These are phyloP conservation scores for Xanthia togata DNA, from an alignment of 2,888 invertebrate genomes.

Conservation along the genomic window DNA sequence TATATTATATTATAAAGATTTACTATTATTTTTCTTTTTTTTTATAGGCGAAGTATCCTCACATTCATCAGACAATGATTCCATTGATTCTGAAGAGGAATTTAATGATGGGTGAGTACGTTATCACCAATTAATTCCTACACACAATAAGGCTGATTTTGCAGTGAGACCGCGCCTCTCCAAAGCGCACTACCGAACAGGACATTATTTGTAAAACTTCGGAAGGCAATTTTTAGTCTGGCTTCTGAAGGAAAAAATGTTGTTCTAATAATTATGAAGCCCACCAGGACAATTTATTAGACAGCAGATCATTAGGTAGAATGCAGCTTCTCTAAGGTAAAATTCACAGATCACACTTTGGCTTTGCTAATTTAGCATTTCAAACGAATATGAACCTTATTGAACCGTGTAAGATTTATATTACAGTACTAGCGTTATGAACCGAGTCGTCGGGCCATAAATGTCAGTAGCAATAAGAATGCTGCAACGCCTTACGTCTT, in stretches of 20 bases:
- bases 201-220: not conserved
- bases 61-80: slow-evolving; percentile 91
- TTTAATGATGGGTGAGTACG: slow-evolving; percentile 95
- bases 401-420: not conserved
- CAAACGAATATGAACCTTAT: not conserved
- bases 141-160: not conserved
- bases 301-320: not conserved
- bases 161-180: not conserved
- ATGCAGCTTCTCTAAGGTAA: not conserved
- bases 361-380: not conserved
- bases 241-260: not conserved
- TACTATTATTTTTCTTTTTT: not conserved
- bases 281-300: not conserved
- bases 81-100: slow-evolving; percentile 93
- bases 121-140: slow-evolving; percentile 14
- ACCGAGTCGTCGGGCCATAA: no score
- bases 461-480: no score
- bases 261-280: not conserved
- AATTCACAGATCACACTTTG: no score
- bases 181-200: not conserved
- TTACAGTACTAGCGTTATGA: not conserved
- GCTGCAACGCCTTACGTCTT: no score
- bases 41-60: slow-evolving; percentile 94
- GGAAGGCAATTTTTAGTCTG: not conserved
- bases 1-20: no score